phyloP scores from a whole-genome alignment of 1,140 invertebrate species.

The Bombus picipes region DNA sequence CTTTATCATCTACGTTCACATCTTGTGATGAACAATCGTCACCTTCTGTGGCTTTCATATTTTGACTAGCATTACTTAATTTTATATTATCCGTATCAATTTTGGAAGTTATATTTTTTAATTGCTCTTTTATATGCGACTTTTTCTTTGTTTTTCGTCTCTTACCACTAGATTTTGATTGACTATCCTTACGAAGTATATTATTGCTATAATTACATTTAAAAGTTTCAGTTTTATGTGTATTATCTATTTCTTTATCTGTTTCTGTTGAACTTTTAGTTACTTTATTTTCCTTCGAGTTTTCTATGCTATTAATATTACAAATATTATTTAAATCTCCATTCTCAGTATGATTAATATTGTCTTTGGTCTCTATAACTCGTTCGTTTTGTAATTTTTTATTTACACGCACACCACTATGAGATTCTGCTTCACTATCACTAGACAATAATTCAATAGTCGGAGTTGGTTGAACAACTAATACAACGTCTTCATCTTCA shows the following conservation, averaged over 20 bases:
- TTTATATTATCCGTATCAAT: not conserved
- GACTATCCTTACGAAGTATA: slow-evolving; percentile 22
- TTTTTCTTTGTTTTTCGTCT: slow-evolving; percentile 52
- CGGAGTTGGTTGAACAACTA: slow-evolving; percentile 79
- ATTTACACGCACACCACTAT: slow-evolving; percentile 57
- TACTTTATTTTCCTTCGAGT: slow-evolving; percentile 24
- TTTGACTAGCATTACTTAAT: not conserved
- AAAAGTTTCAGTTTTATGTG: slow-evolving; percentile 13
- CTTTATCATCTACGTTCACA: slow-evolving; percentile 20
- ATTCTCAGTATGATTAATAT: slow-evolving; percentile 1
- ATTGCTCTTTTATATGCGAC: slow-evolving; percentile 34
- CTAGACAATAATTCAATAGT: slow-evolving; percentile 79
- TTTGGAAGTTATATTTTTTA: slow-evolving; percentile 16
- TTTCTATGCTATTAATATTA: slow-evolving; percentile 8
- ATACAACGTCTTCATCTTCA: slow-evolving; percentile 80
- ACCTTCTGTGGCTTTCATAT: not conserved
- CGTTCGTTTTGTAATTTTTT: slow-evolving; percentile 67
- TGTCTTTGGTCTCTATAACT: slow-evolving; percentile 42
- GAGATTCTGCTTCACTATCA: slow-evolving; percentile 74
- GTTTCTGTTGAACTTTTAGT: slow-evolving; percentile 1
- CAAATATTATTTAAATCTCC: slow-evolving; percentile 12
- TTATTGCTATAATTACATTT: slow-evolving; percentile 41
- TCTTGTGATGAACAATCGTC: not conserved
- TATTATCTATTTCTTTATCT: slow-evolving; percentile 13
- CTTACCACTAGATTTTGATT: slow-evolving; percentile 44